Base-by-base conservation (phyloP, 2,888 invertebrate species). In the Noctua janthe region DNA sequence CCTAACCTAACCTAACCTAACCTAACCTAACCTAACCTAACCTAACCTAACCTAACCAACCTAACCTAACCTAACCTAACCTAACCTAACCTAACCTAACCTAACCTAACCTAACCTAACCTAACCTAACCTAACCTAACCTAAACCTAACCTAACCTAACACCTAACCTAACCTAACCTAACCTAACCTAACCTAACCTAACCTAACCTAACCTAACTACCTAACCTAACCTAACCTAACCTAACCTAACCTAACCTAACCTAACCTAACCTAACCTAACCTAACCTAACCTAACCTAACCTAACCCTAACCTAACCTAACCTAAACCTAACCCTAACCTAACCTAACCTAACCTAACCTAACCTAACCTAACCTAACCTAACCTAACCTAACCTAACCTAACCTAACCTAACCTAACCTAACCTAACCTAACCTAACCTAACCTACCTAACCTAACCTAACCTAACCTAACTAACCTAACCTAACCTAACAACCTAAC, bases 211-310 rank as follows among this genome's bases (percentile, higher is more conserved):
- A 78, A 78, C 78, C 78, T 74, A 78, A 78, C 78, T n/a, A n/a
- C n/a, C 78, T 74, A 78, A 79, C 79, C 74, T 71, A 78, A 78
- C 78, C 78, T 74, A 78, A 78, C 78, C 78, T 74, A 78, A 79
- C 79, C 79, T 72, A 80, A 75, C 79, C 75, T 75, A 80, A 79
- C 79, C 79, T 75, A 79, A 79, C 79, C 79, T 75, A 79, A 75
- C 79, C 75, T 75, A 80, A 79, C 79, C 79, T 75, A 79, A 79
- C 79, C 79, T 75, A 74, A 43, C 78, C 78, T 74, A 79, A 75
- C 79, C 64, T 54, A 64, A n/a, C 35, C 64, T 35, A 64, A 64
- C 64, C 64, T 64, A 64, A 64, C 64, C 62, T 64, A 64, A 64
- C 64, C 66, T 39, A 66, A 66, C 35, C 39, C n/a, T 66, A 39